Conservation (phyloP, 2,113 vertebrate species). For the Laterallus jamaicensis region DNA sequence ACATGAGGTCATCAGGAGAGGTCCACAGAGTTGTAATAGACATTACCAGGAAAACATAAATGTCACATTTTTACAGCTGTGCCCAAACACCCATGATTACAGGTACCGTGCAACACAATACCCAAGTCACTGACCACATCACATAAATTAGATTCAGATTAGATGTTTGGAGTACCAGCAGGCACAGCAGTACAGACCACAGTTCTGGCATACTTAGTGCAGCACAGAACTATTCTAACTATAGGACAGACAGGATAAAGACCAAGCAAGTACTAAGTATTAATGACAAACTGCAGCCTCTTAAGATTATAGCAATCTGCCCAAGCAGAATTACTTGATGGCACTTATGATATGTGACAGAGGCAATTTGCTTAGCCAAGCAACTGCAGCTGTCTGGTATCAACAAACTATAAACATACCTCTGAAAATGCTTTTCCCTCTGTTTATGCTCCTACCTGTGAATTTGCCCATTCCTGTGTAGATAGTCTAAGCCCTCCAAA, state of each 20-base stretch:
- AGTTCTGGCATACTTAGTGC: not conserved
- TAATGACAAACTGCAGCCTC: not conserved
- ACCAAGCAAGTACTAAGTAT: not conserved
- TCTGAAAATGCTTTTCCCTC: not conserved
- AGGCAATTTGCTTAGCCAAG: not conserved
- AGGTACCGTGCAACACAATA: not conserved
- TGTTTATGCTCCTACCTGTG: slow-evolving; percentile 83
- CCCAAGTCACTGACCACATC: not conserved
- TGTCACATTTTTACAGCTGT: not conserved
- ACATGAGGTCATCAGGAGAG: not conserved
- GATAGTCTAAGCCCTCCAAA: slow-evolving; percentile 95
- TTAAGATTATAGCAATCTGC: not conserved
- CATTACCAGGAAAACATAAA: not conserved
- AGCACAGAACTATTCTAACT: not conserved
- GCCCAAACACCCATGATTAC: not conserved
- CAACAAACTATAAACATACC: not conserved
- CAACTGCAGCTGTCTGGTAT: not conserved
- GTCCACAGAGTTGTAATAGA: not conserved
- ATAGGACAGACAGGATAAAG: not conserved
- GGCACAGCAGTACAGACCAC: not conserved
- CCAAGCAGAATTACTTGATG: rapidly evolving
- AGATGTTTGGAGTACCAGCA: not conserved
- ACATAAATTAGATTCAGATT: not conserved
- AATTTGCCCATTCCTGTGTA: slow-evolving; percentile 97
- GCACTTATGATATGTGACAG: not conserved